Percentiles rank a stretch among this genome's conserved stretches.
Evolutionary conservation across 2,113 vertebrate genomes (phyloP).

Genomic region (Pedionomus torquatus): DNA sequence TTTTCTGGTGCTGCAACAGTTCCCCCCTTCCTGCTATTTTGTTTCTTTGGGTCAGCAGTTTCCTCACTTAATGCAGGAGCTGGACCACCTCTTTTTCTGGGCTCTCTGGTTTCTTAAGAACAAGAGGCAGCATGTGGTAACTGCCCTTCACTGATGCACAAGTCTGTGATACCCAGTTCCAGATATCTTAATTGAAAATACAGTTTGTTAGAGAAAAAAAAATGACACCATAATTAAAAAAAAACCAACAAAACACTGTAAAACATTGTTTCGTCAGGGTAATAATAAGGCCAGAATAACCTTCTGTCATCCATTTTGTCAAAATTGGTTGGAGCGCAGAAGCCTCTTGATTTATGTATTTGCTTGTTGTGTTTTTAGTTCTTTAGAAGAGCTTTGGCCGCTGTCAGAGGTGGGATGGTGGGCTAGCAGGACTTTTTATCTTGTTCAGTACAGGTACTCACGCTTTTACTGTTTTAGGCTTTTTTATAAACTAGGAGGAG

Average conservation of each 20-base stretch:
- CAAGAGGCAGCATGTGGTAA: not conserved
- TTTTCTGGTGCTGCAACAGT: not conserved
- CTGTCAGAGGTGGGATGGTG: not conserved
- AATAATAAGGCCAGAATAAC: not conserved
- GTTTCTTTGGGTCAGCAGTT: not conserved
- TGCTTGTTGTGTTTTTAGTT: not conserved
- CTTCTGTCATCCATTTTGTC: conserved; percentile 36
- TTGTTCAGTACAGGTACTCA: not conserved
- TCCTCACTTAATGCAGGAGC: not conserved
- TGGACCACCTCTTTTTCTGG: not conserved
- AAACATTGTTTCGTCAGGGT: conserved; percentile 47
- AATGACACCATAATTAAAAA: conserved; percentile 22
- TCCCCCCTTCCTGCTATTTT: not conserved
- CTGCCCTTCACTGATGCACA: not conserved
- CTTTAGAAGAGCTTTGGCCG: not conserved
- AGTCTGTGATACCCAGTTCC: not conserved
- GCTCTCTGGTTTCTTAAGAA: not conserved
- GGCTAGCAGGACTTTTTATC: not conserved
- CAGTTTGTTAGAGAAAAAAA: not conserved
- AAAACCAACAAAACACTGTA: too few relatives aligned
- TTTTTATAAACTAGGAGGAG: not conserved
- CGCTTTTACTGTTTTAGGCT: not conserved
- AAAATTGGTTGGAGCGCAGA: not conserved
- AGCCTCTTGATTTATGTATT: conserved; percentile 15
- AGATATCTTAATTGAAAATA: conserved; percentile 15